Conservation (phyloP, 1,140 invertebrate species). For the Aphis gossypii region DNA sequence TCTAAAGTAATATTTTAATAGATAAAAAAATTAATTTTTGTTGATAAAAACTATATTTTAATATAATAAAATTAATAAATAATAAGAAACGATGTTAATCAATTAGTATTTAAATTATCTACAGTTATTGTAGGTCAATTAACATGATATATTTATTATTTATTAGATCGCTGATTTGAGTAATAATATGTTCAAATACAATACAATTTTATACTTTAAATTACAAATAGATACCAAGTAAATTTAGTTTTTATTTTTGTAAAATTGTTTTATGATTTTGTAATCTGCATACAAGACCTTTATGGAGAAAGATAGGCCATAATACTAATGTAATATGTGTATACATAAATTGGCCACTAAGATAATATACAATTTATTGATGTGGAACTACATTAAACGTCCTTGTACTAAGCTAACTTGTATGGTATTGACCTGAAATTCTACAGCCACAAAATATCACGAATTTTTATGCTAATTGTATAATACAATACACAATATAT, state of each 20-base stretch:
- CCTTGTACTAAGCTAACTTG: conserved; percentile 17
- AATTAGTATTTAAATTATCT: background rate
- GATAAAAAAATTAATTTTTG: background rate
- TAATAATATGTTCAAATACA: background rate
- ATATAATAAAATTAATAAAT: background rate
- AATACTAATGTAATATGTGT: background rate
- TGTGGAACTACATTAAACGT: background rate
- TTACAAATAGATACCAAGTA: background rate
- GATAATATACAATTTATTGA: conserved; percentile 11
- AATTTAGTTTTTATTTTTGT: background rate
- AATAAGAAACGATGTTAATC: background rate
- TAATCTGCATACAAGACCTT: background rate
- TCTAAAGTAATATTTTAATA: background rate
- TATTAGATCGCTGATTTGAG: background rate
- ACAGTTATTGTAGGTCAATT: background rate
- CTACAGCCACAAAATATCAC: background rate
- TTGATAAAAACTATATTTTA: background rate
- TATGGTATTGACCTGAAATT: conserved; percentile 53
- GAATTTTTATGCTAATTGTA: background rate
- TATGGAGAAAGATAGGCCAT: background rate
- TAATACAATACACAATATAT: background rate
- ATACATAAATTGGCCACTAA: background rate
- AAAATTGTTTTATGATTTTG: background rate
- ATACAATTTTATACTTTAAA: background rate
- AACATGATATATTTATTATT: background rate